Evolutionary conservation across 2,888 invertebrate species (phyloP), one percentile per base, ranked within the genome.

Genomic region (Microplitis manilae): DNA sequence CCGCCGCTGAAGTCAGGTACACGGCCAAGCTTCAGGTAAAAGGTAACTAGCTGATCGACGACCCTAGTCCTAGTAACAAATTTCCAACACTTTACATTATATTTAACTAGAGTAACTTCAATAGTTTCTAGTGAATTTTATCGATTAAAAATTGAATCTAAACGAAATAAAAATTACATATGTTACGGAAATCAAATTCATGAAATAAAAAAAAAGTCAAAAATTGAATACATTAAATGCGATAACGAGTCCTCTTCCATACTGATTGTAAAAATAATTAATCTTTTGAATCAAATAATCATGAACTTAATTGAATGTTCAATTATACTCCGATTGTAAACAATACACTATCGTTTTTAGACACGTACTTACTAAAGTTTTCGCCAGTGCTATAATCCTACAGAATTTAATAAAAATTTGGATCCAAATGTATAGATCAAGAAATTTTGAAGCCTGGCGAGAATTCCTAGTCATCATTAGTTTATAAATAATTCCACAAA

Each of bases 1-100:
- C 94, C 88, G 95, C 94, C 88, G 93, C 94, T 88, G 94, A 94
- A 92, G 94, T 94, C 91, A 94, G 94, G 92, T 94, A 93, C 92
- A 94, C 94, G 90, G 94, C 94, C 91, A 93, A 93, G 90, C 94
- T 95, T 88, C 94, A 94, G 93, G 94, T 95, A 90, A 94, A 95
- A 95, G 95, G 95, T 95, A 94, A 93, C 92, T 87, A 87, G 86
- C 85, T 86, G 83, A 85, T 87, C 85, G 86, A 85, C 86, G 83
- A 86, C 83, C 85, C 84, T 81, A 81, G 71, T 85, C 85, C 84
- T 78, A 70, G 76, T 73, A 77, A 72, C 13, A 9, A 67, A 6
- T 39, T 65, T 69, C 75, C 5, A 68, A 75, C 65, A 50, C 50
- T 13, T 30, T 15, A 62, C 17, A 40, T n/a, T 68, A 67, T 30